Evolutionary conservation across 2,888 invertebrate species (phyloP).

Genomic region (Acleris laterana): DNA sequence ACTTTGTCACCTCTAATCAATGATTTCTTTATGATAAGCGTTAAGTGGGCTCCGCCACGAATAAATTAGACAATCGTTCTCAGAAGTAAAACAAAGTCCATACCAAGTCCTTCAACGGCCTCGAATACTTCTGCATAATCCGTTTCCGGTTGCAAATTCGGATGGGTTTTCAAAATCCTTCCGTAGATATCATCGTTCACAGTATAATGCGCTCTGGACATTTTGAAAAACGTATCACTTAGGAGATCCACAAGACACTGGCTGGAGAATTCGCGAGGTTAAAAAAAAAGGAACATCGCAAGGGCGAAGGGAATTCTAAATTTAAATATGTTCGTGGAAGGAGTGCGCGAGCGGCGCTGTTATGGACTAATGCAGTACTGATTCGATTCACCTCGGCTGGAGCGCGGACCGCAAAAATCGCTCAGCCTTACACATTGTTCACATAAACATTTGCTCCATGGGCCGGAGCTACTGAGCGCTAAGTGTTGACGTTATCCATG

Average conservation of each 20-base stretch:
- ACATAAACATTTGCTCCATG: constrained; percentile 66
- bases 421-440: constrained; percentile 73
- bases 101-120: constrained; percentile 76
- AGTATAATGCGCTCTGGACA: constrained; percentile 70
- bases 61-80: constrained; percentile 9
- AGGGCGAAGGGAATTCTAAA: constrained; percentile 74
- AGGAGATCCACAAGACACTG: constrained; percentile 59
- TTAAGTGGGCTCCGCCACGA: constrained; percentile 20
- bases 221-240: constrained; percentile 49
- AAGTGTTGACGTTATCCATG: constrained; percentile 18
- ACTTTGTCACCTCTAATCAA: constrained; percentile 22
- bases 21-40: constrained; percentile 13
- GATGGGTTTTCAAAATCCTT: constrained; percentile 69
- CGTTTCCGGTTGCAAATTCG: constrained; percentile 57
- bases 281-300: constrained; percentile 56
- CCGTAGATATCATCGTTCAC: constrained; percentile 80
- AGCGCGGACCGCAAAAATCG: constrained; percentile 75
- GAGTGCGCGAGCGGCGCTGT: constrained; percentile 76
- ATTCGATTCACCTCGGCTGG: constrained; percentile 75
- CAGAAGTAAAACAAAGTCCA: constrained; percentile 37
- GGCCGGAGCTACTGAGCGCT: constrained; percentile 44
- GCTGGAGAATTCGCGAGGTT: constrained; percentile 56
- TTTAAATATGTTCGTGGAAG: constrained; percentile 73
- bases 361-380: constrained; percentile 81
- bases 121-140: constrained; percentile 75